Evolutionary conservation across 2,797 vertebrate genomes (phyloP), one percentile per base, ranked within the genome.

Genomic region (Sphaeramia orbicularis): DNA sequence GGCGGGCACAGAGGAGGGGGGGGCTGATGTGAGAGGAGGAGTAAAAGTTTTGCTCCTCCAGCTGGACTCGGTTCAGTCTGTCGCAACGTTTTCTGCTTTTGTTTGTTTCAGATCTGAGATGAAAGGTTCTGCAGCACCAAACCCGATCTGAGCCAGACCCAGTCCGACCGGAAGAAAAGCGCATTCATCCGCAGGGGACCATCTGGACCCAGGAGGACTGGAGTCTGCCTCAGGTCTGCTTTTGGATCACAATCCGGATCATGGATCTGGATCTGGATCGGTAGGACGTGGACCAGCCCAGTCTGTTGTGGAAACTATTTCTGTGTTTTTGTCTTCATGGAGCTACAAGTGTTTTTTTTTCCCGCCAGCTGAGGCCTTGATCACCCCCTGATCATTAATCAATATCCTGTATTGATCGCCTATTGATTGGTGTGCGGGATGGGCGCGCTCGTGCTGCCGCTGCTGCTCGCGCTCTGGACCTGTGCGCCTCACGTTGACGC

Each of bases 11-110:
- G 62, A 45, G 30, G 11, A 43, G n/a, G 2, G 56, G 36, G 51
- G 30, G 55, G 41, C 68, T 65, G 84, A 79, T 71, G 78, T 13
- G 71, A 64, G 83, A 85, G 87, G 86, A 83, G 89, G 83, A 88
- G 54, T 43, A 32, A 57, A 18, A 57, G 19, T 57, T 57, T 57
- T 57, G 13, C 41, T 57, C 38, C 27, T 19, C 4, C 81, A 86
- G 86, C 78, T 83, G 82, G 68, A 55, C 58, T 83, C 16, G 44
- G 70, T 69, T 83, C 78, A 80, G 68, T 67, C 83, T 83, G 76
- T 86, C 78, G 84, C 80, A 87, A 84, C 87, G 21, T 84, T 84
- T 85, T 81, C 80, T 75, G 71, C 74, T 70, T 67, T 44, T 80
- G 81, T 86, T 86, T 86, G 80, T 86, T 85, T 78, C 60, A 16